phyloP scores from a whole-genome alignment of 1,140 invertebrate genomes.

The Teleopsis dalmanni region DNA sequence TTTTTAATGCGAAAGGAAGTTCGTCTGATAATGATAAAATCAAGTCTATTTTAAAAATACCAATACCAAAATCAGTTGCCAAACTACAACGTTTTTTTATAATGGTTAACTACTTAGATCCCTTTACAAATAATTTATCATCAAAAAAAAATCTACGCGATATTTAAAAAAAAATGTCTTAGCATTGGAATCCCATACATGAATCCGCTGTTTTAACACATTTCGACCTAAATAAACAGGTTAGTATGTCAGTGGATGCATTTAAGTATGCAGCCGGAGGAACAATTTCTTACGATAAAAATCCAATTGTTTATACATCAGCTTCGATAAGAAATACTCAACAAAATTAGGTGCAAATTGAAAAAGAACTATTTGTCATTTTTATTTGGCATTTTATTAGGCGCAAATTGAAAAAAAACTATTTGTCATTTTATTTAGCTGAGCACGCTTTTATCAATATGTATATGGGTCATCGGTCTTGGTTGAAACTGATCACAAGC shows the following conservation, averaged over 20 bases:
- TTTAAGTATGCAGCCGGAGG: too few species aligned
- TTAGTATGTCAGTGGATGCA: not conserved
- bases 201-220: too few species aligned
- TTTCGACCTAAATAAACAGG: not conserved
- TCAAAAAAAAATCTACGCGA: slow-evolving; percentile 18
- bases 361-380: too few species aligned
- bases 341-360: too few species aligned
- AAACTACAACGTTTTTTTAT: slow-evolving; percentile 29
- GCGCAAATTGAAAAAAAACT: not conserved
- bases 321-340: too few species aligned
- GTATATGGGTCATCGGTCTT: not conserved
- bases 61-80: slow-evolving; percentile 19
- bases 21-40: slow-evolving; percentile 19
- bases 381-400: not conserved
- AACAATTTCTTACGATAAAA: too few species aligned
- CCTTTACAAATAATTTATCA: slow-evolving; percentile 19
- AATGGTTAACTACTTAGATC: slow-evolving; percentile 23
- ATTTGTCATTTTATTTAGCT: not conserved
- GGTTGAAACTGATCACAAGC: not conserved
- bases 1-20: slow-evolving; percentile 17
- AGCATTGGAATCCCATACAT: not conserved
- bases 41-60: slow-evolving; percentile 21
- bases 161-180: not conserved
- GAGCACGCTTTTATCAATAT: not conserved
- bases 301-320: too few species aligned